Conservation (phyloP, 2,113 vertebrate genomes). For the Neolamprologus tretocephalus region DNA sequence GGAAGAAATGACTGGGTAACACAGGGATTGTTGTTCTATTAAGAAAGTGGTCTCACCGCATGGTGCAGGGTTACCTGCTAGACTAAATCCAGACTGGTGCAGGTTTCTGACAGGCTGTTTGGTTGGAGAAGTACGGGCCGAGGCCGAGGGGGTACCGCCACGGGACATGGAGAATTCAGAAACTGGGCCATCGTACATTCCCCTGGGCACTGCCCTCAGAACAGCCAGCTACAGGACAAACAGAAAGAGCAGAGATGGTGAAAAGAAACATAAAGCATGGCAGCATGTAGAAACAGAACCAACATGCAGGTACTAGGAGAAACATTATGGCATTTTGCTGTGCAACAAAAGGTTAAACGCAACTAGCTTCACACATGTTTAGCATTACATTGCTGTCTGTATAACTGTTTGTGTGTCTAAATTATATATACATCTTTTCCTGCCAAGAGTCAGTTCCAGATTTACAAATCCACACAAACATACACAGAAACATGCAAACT, state of each 20-base stretch:
- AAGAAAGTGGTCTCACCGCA: constrained; percentile 38
- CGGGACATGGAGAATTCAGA: constrained; percentile 92
- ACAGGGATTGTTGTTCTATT: background rate
- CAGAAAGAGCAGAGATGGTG: background rate
- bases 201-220: constrained; percentile 88
- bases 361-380: background rate
- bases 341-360: background rate
- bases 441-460: constrained; percentile 5
- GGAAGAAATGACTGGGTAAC: background rate
- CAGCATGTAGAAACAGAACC: background rate
- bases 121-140: constrained; percentile 87
- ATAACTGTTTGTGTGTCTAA: constrained; percentile 1
- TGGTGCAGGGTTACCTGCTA: constrained; percentile 77
- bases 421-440: constrained; percentile 20
- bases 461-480: background rate
- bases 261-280: background rate
- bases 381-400: constrained; percentile 17
- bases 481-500: background rate
- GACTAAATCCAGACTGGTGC: constrained; percentile 94
- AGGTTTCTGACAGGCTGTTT: constrained; percentile 91
- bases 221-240: constrained; percentile 79
- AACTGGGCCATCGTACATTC: constrained; percentile 95
- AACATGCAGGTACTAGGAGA: background rate
- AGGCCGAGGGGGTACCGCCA: constrained; percentile 85
- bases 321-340: background rate